Conservation (phyloP, 2,888 invertebrate genomes). For the Epirrita christyi region DNA sequence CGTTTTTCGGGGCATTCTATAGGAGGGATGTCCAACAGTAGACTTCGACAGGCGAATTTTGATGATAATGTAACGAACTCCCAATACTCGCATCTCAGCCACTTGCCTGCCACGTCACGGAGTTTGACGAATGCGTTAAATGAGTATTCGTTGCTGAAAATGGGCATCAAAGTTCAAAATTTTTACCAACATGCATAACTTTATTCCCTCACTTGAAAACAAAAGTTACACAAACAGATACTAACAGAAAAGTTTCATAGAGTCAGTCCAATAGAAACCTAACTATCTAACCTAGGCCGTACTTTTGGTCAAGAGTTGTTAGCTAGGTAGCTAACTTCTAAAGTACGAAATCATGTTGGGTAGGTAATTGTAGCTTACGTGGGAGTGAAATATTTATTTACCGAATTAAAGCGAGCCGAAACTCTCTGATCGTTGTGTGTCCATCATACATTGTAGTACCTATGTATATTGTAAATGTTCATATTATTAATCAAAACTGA, state of each 20-base stretch:
- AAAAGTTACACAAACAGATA: slow-evolving; percentile 11
- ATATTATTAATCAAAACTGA: too few relatives aligned
- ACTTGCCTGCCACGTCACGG: too few relatives aligned
- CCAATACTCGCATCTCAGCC: too few relatives aligned
- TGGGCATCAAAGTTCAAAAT: not conserved
- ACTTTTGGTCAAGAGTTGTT: slow-evolving; percentile 49
- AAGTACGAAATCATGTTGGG: slow-evolving; percentile 53
- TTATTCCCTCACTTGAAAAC: not conserved
- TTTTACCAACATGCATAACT: not conserved
- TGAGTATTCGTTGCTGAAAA: too few relatives aligned
- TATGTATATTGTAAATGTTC: too few relatives aligned
- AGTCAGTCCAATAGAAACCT: slow-evolving; percentile 29
- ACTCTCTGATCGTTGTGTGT: not conserved
- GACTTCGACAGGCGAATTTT: too few relatives aligned
- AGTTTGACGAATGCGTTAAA: too few relatives aligned
- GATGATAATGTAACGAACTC: too few relatives aligned
- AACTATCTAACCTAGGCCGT: slow-evolving; percentile 21
- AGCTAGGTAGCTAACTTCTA: slow-evolving; percentile 43
- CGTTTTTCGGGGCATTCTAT: too few relatives aligned
- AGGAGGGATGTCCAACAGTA: too few relatives aligned
- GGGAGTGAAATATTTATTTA: slow-evolving; percentile 43
- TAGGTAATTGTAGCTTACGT: slow-evolving; percentile 49
- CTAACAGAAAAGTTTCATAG: slow-evolving; percentile 21
- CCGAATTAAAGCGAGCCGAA: slow-evolving; percentile 13
- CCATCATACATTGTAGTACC: too few relatives aligned